Conservation (phyloP, 2,797 vertebrate genomes). For the Macropus fuliginosus region DNA sequence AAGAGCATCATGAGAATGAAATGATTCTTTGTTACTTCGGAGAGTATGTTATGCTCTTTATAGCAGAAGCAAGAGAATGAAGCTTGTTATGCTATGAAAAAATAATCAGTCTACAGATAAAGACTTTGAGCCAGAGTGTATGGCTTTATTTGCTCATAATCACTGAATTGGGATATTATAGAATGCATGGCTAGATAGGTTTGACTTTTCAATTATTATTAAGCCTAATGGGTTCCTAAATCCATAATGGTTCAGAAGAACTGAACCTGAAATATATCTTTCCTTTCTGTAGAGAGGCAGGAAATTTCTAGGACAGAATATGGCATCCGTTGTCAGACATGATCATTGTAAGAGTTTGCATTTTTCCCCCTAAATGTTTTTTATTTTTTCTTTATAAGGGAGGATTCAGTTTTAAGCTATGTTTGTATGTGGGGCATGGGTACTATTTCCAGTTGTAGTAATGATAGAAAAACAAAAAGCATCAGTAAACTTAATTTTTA, state of each 20-base stretch:
- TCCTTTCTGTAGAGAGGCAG: neutral
- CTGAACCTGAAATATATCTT: neutral
- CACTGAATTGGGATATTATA: neutral
- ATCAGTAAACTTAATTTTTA: neutral
- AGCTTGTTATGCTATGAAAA: conserved; percentile 11
- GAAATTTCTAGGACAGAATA: neutral
- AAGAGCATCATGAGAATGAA: conserved; percentile 53
- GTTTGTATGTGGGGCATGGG: neutral
- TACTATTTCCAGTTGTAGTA: neutral
- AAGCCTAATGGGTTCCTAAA: conserved; percentile 7
- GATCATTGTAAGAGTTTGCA: neutral
- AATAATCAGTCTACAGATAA: conserved; percentile 1
- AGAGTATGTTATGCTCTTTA: conserved; percentile 47
- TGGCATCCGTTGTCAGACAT: neutral
- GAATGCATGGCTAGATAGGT: neutral
- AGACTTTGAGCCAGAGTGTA: neutral
- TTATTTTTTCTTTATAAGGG: neutral
- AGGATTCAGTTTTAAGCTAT: neutral
- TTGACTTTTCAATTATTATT: conserved; percentile 37
- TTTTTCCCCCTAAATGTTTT: neutral
- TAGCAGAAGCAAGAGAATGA: conserved; percentile 18
- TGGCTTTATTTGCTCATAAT: neutral
- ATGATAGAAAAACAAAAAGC: neutral
- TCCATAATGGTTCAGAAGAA: neutral
- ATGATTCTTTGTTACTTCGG: conserved; percentile 62